These are phyloP conservation scores for Phataginus tetradactyla DNA, from an alignment of 2,797 vertebrate genomes.

Conservation along the genomic window DNA sequence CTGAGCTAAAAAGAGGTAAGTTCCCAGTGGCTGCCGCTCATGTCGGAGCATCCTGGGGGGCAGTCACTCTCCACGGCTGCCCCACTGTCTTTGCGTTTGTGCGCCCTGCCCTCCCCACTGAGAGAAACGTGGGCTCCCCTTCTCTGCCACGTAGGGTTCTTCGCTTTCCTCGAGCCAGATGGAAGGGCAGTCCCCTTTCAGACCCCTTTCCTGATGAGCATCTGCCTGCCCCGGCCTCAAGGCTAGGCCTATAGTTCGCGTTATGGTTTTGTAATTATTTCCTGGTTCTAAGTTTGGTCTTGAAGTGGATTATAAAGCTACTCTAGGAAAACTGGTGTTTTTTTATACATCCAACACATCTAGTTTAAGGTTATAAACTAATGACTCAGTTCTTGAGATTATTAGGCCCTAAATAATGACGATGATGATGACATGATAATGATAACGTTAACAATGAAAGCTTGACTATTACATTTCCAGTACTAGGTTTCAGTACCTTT, in stretches of 20 bases:
- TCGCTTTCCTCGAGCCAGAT: not conserved
- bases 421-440: not conserved
- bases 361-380: not conserved
- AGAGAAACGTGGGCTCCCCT: not conserved
- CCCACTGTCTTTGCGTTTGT: not conserved
- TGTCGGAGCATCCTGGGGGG: not conserved
- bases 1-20: slow-evolving; percentile 20
- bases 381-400: not conserved
- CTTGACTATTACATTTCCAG: not conserved
- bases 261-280: slow-evolving; percentile 51
- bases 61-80: not conserved
- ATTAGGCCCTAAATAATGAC: not conserved
- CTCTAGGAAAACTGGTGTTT: not conserved
- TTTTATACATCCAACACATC: not conserved
- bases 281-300: slow-evolving; percentile 6
- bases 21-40: not conserved
- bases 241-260: not conserved
- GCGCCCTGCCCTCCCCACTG: not conserved
- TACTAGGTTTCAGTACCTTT: not conserved
- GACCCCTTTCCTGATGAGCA: not conserved
- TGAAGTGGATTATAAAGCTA: not conserved
- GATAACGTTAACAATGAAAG: not conserved
- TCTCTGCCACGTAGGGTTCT: not conserved
- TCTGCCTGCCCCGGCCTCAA: not conserved
- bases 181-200: not conserved